Conservation (phyloP, 2,113 vertebrate genomes). For the Polyodon spathula region DNA sequence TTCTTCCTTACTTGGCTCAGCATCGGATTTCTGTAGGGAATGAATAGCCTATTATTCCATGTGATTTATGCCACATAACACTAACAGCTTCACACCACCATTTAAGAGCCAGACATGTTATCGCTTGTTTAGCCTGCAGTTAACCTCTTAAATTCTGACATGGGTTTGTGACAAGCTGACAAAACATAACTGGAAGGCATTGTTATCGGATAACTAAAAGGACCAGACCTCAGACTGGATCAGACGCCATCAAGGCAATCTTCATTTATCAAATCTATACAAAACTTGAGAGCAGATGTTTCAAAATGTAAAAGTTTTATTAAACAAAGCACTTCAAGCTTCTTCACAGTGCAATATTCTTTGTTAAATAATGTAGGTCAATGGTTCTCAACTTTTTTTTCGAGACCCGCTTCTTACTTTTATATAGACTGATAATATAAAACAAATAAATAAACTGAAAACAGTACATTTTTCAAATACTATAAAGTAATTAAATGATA, state of each 20-base stretch:
- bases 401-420: too few species aligned
- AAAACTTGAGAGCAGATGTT: neutral
- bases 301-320: too few species aligned
- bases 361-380: too few species aligned
- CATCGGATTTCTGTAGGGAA: neutral
- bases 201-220: neutral
- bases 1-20: neutral
- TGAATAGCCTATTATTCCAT: constrained; percentile 2
- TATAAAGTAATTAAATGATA: too few species aligned
- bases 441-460: too few species aligned
- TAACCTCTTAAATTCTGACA: constrained; percentile 1
- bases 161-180: neutral
- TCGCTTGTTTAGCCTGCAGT: neutral
- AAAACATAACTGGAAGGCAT: neutral
- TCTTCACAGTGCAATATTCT: too few species aligned
- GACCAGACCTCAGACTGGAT: too few species aligned
- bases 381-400: too few species aligned
- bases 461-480: too few species aligned
- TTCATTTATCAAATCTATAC: neutral
- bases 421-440: too few species aligned
- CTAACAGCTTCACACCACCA: neutral
- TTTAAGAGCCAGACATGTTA: neutral
- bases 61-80: neutral
- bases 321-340: too few species aligned
- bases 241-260: neutral